Conservation (phyloP, 2,113 vertebrate genomes). For the Siniperca chuatsi region DNA sequence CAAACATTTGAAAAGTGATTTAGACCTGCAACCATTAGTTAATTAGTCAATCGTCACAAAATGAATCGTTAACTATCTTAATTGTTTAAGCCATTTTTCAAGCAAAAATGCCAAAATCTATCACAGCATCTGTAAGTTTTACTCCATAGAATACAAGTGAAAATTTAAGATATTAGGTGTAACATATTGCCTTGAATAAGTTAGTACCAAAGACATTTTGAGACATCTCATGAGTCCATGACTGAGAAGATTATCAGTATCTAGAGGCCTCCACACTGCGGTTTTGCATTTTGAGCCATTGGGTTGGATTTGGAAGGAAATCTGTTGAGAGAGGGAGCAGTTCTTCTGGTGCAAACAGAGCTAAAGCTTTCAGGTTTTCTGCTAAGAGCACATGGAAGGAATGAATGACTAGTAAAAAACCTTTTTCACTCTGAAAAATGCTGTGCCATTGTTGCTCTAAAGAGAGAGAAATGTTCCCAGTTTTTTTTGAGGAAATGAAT, state of each 20-base stretch:
- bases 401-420: not conserved
- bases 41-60: too few species aligned
- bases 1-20: not conserved
- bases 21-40: not conserved
- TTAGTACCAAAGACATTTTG: not conserved
- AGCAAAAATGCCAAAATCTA: too few species aligned
- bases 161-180: not conserved
- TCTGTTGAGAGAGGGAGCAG: not conserved
- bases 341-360: not conserved
- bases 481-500: constrained; percentile 7
- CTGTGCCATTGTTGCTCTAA: not conserved
- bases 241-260: not conserved
- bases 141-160: too few species aligned
- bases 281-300: not conserved
- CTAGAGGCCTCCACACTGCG: not conserved
- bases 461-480: not conserved
- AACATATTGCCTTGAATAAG: not conserved
- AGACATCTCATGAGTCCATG: not conserved
- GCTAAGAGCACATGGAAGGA: not conserved
- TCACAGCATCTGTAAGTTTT: too few species aligned
- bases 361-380: not conserved
- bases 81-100: too few species aligned
- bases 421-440: not conserved
- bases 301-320: not conserved
- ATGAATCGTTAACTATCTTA: too few species aligned